Evolutionary conservation across 2,888 invertebrate genomes (phyloP), one percentile per base, ranked within the genome.

Genomic region (Buathra laborator): DNA sequence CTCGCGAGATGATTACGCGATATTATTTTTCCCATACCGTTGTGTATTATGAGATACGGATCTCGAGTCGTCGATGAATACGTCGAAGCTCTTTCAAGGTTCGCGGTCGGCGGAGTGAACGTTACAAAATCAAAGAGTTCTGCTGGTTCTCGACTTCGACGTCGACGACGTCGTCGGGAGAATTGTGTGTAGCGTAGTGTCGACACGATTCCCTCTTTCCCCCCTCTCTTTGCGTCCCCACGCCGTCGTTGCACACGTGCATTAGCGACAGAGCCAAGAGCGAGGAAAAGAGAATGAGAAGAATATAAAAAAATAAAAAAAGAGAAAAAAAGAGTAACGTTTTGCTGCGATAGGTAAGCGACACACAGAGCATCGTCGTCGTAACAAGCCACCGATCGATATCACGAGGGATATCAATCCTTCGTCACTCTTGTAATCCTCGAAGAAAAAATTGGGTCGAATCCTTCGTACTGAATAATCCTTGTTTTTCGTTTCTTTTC

Each of bases 181-280:
- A 68, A 43, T 16, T 48, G 64, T 16, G 29, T 70, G 46, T 62
- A 16, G 66, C 48, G 43, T 48, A 6, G 62, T 78, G 59, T 70
- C 80, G 80, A 80, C 64, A 80, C 67, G 80, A 43, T 72, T 72
- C 66, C 56, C 72, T 66, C 72, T 72, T 72, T 72, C 80, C 56
- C 72, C 44, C 66, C 7, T 16, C 51, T n/a, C 43, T 12, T 16
- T 10, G 56, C 37, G 37, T 5, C 37, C 37, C 37, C 37, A 37
- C 37, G 37, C 37, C 9, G 37, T 37, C 37, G 46, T 14, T 48
- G 76, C 78, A 79, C 79, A 80, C 72, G 72, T 72, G 66, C 80
- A 71, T 53, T 29, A 37, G 53, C 70, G 19, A 66, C 66, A 37
- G 80, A 81, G 70, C 19, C 72, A 74, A 67, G 51, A 66, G 51